These are phyloP conservation scores for Cheiracanthium punctorium DNA, from an alignment of 2,888 invertebrate genomes.

Conservation along the genomic window DNA sequence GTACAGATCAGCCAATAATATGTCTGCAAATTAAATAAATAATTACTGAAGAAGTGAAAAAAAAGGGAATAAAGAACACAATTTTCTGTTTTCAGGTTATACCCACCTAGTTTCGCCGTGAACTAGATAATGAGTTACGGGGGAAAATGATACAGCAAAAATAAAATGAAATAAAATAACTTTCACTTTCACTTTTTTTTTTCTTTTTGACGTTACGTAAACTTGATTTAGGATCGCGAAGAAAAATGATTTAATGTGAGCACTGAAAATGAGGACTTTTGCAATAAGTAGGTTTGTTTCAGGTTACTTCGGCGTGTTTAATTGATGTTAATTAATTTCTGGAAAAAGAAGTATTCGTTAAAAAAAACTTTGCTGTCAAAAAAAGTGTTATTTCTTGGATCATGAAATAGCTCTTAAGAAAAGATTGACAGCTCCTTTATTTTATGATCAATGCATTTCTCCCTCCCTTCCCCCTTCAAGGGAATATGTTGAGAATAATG, in stretches of 20 bases:
- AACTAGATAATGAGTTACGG: constrained; percentile 54
- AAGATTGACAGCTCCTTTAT: no score
- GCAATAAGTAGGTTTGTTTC: no score
- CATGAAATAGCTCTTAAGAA: no score
- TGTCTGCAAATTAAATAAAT: not conserved
- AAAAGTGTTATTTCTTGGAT: no score
- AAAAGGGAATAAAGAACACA: not conserved
- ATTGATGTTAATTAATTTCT: no score
- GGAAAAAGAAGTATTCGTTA: no score
- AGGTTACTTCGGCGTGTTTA: no score
- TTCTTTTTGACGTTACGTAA: constrained; percentile 1
- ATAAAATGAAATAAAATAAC: constrained; percentile 30
- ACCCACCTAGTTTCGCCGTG: constrained; percentile 63
- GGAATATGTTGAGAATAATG: no score
- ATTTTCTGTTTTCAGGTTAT: constrained; percentile 64
- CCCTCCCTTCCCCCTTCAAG: no score
- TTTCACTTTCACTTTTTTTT: constrained; percentile 32
- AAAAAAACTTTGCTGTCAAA: no score
- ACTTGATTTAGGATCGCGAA: not conserved
- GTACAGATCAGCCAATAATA: constrained; percentile 31
- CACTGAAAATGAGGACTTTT: not conserved
- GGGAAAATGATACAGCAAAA: constrained; percentile 20
- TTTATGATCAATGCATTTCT: no score
- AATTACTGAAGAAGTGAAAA: not conserved
- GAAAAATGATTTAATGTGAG: not conserved